Evolutionary conservation across 2,113 vertebrate genomes (phyloP).

Genomic region (Thamnaconus septentrionalis): DNA sequence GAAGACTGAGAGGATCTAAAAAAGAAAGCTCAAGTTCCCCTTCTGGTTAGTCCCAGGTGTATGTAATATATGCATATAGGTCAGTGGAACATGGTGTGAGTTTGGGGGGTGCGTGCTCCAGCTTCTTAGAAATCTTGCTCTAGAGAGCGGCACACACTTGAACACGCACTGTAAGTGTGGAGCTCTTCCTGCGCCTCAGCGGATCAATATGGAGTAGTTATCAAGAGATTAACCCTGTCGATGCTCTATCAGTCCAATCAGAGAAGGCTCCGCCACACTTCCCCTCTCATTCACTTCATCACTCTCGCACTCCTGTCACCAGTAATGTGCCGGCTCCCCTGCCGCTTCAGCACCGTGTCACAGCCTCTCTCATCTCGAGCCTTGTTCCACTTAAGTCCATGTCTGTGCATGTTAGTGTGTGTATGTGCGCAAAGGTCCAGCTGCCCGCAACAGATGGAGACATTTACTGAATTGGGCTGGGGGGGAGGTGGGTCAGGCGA

Average conservation of each 20-base stretch:
- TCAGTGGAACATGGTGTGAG: constrained; percentile 59
- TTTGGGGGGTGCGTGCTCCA: not conserved
- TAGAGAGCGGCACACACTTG: constrained; percentile 14
- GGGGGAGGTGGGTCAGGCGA: too few relatives aligned
- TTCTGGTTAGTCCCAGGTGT: constrained; percentile 29
- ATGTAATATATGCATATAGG: constrained; percentile 71
- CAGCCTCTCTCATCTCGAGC: not conserved
- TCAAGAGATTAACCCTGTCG: constrained; percentile 65
- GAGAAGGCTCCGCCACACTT: constrained; percentile 15
- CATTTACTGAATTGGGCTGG: not conserved
- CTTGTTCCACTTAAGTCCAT: constrained; percentile 8
- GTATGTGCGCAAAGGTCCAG: constrained; percentile 31
- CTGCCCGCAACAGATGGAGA: not conserved
- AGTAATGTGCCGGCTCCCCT: constrained; percentile 15
- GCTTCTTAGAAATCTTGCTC: constrained; percentile 35
- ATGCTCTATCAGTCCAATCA: constrained; percentile 57
- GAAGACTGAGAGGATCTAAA: constrained; percentile 9
- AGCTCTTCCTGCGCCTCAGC: constrained; percentile 23
- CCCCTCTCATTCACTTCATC: constrained; percentile 15
- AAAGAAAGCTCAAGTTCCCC: constrained; percentile 27
- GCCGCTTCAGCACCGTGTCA: not conserved
- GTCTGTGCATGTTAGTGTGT: constrained; percentile 5
- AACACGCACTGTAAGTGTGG: constrained; percentile 25
- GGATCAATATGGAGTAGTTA: constrained; percentile 69
- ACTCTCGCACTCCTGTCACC: constrained; percentile 19